A percentile compares a stretch with the other conserved stretches of the same genome.
phyloP scores from a whole-genome alignment of 2,888 invertebrate species.

The Phasia obesa region DNA sequence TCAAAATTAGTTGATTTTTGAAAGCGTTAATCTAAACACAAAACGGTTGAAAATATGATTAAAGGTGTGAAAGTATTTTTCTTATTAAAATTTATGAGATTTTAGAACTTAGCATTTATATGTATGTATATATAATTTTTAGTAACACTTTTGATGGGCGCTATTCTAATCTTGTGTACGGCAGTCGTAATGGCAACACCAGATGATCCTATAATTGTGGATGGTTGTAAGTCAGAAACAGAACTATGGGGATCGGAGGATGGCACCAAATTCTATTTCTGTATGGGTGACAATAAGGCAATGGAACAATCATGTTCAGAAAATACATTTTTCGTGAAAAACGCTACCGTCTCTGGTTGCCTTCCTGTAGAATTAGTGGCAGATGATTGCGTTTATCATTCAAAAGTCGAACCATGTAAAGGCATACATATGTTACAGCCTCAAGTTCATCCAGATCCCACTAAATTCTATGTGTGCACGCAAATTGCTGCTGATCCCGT shows the following conservation, averaged over 20 bases:
- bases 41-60: slow-evolving; percentile 44
- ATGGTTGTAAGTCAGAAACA: slow-evolving; percentile 67
- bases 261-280: slow-evolving; percentile 73
- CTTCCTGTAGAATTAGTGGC: slow-evolving; percentile 65
- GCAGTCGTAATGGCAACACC: slow-evolving; percentile 33
- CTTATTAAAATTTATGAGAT: not conserved
- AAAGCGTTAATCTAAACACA: slow-evolving; percentile 34
- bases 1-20: slow-evolving; percentile 45
- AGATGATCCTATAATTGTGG: not conserved
- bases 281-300: slow-evolving; percentile 68
- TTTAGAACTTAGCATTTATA: slow-evolving; percentile 1
- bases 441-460: slow-evolving; percentile 67
- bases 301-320: slow-evolving; percentile 67
- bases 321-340: slow-evolving; percentile 73
- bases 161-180: slow-evolving; percentile 38
- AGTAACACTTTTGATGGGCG: slow-evolving; percentile 63
- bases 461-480: slow-evolving; percentile 72
- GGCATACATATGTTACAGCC: slow-evolving; percentile 70
- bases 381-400: slow-evolving; percentile 66
- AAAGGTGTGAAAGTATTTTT: slow-evolving; percentile 63
- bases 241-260: slow-evolving; percentile 72
- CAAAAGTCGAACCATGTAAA: slow-evolving; percentile 41
- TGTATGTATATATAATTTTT: slow-evolving; percentile 41
- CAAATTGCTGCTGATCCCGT: slow-evolving; percentile 52
- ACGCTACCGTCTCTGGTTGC: slow-evolving; percentile 73